Base-by-base conservation (phyloP, 2,888 invertebrate genomes). In the Temnothorax rugatulus region DNA sequence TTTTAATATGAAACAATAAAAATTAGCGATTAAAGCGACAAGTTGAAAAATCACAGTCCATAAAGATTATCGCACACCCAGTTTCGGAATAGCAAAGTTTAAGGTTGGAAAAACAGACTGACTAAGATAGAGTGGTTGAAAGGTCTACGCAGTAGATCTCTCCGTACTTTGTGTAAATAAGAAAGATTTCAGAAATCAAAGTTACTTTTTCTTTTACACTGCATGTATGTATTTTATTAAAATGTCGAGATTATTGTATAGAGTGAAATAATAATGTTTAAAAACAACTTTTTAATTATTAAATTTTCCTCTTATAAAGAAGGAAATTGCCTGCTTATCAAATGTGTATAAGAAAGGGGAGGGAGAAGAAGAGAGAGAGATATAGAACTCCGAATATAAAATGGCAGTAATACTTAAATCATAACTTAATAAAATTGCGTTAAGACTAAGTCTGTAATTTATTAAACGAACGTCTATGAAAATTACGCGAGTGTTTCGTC, bases 31-130 rank as follows among this genome's bases (percentile, higher is more conserved):
- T 25, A 25, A 25, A 25, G 25, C 25, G 25, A 25, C 25, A 76
- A 66, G 4, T 63, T 9, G 34, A 50, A 34, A 63, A 75, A 66
- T 76, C 76, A 76, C 66, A 21, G 61, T n/a, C 11, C 38, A 21
- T 47, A 38, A 38, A 76, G 25, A 66, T 76, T 25, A 66, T 66
- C 18, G 66, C 34, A 38, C 50, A 21, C 13, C 9, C 76, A 38
- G 25, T 64, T 76, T 66, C 66, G n/a, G 25, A 64, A 76, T 66
- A 76, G 52, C 52, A 52, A 66, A 76, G 52, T 25, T 25, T 54
- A 54, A 76, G 13, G 38, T 66, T 66, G 52, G 38, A 66, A 76
- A 76, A 76, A 66, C 38, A 76, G 38, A 76, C 38, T 54, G 61
- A 61, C 61, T 64, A 15, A 63, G 8, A 38, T 64, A 64, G 25